Evolutionary conservation across 2,113 vertebrate genomes (phyloP), one percentile per base, ranked within the genome.

Genomic region (Brachirus orientalis): DNA sequence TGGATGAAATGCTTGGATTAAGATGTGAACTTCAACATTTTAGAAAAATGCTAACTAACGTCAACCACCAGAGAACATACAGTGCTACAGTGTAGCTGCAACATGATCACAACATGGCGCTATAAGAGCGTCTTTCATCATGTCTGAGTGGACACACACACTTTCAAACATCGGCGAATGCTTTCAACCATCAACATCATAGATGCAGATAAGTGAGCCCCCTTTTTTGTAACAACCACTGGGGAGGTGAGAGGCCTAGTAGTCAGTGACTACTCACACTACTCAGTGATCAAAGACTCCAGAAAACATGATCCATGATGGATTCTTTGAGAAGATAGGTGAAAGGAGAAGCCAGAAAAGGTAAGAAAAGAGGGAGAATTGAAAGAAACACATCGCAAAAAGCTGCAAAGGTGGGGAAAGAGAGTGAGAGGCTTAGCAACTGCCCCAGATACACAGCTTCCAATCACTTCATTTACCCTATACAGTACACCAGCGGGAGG

Each of bases 101-200:
- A 68, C 68, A 50, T 72, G 76, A 90, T 90, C 86, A 82, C 58
- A 86, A 84, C 45, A 59, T 57, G 50, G 66, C 41, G 59, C 65
- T 70, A 66, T 76, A 88, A 77, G 79, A 58, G 16, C 63, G 78
- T 87, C 85, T 89, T 88, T 89, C 80, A 89, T 88, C 87, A 84
- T 82, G 67, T 71, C 69, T 63, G 74, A 85, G 84, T 88, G 78
- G 85, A 85, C 81, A 65, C 40, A 44, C 38, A 33, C 28, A 22
- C 79, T 87, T 88, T 86, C 68, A 87, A 28, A 88, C 83, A 89
- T 83, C 83, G 78, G 75, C 89, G 84, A 86, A 87, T 83, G 88
- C 85, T 89, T 89, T 88, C 86, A 87, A 85, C 86, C 83, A 88
- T 88, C 84, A 84, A 88, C 87, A 90, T 88, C 86, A 90, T 71